These are phyloP conservation scores for Drosophila melanosoma DNA, from an alignment of 2,888 invertebrate genomes.

Conservation along the genomic window DNA sequence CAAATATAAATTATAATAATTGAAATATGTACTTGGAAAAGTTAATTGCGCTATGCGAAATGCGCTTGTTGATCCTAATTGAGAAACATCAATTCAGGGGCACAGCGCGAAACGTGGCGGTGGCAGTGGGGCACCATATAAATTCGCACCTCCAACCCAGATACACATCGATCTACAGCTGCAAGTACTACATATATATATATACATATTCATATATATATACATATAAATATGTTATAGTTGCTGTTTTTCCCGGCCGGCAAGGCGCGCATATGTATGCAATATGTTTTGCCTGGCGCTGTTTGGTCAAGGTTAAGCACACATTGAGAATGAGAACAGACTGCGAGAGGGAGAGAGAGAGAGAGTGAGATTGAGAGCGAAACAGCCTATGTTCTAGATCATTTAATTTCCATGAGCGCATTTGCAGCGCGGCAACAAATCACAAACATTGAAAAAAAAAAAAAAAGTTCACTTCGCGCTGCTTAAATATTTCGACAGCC, in stretches of 20 bases:
- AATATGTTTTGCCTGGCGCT: conserved; percentile 67
- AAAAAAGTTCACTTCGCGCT: conserved; percentile 42
- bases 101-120: conserved; percentile 18
- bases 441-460: conserved; percentile 55
- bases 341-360: neutral
- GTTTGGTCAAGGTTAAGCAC: conserved; percentile 53
- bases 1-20: conserved; percentile 79
- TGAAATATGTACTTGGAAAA: conserved; percentile 72
- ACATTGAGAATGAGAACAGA: conserved; percentile 8
- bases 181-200: conserved; percentile 9
- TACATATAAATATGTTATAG: neutral
- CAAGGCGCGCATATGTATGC: conserved; percentile 76
- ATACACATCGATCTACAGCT: conserved; percentile 32
- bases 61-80: conserved; percentile 74
- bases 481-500: conserved; percentile 73
- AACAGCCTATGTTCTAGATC: conserved; percentile 6
- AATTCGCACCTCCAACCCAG: conserved; percentile 30
- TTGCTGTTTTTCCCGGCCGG: conserved; percentile 66
- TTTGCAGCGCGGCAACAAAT: conserved; percentile 73
- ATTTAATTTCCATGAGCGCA: conserved; percentile 65
- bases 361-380: neutral
- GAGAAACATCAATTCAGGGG: conserved; percentile 70
- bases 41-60: conserved; percentile 70
- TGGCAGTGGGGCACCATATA: conserved; percentile 36
- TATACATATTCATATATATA: neutral